Conservation (phyloP, 2,113 vertebrate species). For the Heterochromis multidens region DNA sequence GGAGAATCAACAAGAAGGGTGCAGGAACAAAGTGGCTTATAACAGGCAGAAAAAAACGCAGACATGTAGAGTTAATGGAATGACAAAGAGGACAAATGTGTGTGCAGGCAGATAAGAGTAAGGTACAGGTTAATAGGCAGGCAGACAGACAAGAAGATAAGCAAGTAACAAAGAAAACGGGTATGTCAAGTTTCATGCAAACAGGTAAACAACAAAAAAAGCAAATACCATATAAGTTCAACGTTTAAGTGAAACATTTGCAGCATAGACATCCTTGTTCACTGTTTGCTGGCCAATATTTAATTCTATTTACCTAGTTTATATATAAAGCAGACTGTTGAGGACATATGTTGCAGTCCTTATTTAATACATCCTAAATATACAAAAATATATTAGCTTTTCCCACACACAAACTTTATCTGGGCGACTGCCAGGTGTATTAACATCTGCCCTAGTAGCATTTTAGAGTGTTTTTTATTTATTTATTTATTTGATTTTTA, state of each 20-base stretch:
- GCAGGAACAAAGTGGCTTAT: background rate
- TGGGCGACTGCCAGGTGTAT: background rate
- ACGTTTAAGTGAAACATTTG: background rate
- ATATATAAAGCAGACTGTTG: background rate
- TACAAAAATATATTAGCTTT: background rate
- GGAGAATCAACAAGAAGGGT: background rate
- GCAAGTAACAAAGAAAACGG: background rate
- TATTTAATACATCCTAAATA: background rate
- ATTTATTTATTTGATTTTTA: no score
- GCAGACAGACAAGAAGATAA: background rate
- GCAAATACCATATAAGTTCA: background rate
- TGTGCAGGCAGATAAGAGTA: background rate
- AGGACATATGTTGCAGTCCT: background rate
- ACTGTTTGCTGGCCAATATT: background rate
- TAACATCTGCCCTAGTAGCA: accelerated
- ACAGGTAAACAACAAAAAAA: background rate
- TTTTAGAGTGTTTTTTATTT: no score
- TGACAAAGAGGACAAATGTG: background rate
- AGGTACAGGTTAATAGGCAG: background rate
- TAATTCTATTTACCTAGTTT: background rate
- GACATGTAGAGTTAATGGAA: background rate
- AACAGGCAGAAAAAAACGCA: background rate
- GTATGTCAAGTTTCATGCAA: background rate
- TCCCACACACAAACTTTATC: background rate
- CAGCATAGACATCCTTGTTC: background rate